Percentiles rank a stretch among this genome's conserved stretches.
Conservation (phyloP, 37 sponge, comb jelly and placozoan genomes). For the Cliona cf. orientalis region DNA sequence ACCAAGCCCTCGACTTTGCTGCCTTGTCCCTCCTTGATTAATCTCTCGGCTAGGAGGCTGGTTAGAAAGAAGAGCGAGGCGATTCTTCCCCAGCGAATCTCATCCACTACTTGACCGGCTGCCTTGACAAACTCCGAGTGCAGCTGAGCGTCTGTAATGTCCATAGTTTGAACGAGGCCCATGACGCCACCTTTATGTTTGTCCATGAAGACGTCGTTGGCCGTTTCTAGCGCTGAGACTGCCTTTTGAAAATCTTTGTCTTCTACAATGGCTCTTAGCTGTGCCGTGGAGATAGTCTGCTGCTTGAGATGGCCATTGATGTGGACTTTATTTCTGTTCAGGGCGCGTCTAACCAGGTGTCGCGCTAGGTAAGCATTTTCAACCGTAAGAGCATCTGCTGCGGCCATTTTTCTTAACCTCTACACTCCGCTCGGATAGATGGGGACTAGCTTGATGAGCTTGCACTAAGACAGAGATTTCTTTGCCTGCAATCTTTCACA, state of each 20-base stretch:
- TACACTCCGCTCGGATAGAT: no score
- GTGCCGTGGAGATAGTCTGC: not conserved
- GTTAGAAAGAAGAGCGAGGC: conserved; percentile 41
- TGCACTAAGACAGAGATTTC: no score
- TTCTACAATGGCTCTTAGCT: not conserved
- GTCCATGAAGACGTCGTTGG: not conserved
- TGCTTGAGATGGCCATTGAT: conserved; percentile 22
- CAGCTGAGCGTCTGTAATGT: conserved; percentile 26
- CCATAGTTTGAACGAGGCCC: not conserved
- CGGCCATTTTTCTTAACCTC: no score
- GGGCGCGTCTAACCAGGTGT: conserved; percentile 4
- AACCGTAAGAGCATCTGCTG: no score
- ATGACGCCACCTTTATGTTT: conserved; percentile 1
- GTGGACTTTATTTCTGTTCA: conserved; percentile 11
- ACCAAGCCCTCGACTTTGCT: conserved; percentile 25
- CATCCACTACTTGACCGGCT: conserved; percentile 1
- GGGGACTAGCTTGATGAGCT: no score
- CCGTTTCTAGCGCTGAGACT: not conserved
- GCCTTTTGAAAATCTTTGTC: conserved; percentile 7
- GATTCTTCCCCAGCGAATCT: conserved; percentile 45
- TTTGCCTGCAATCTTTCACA: no score
- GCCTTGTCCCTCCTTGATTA: not conserved
- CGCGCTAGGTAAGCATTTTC: not conserved
- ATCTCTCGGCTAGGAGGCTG: conserved; percentile 6
- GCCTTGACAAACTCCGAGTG: not conserved